A percentile compares a stretch with the other conserved stretches of the same genome.
These are phyloP conservation scores for Drosophila kurseongensis DNA, from an alignment of 1,140 invertebrate genomes.

Conservation along the genomic window DNA sequence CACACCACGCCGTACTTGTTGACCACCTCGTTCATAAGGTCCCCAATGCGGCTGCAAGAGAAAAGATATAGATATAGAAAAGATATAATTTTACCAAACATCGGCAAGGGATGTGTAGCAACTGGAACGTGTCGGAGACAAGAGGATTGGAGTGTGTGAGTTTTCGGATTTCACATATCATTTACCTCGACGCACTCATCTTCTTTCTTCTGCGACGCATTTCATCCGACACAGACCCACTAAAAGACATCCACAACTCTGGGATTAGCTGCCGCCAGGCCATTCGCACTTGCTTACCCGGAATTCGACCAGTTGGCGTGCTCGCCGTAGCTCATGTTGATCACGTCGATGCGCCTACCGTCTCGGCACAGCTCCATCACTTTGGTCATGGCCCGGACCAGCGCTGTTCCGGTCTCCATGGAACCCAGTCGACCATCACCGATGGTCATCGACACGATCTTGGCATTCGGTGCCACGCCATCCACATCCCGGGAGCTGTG, in stretches of 20 bases:
- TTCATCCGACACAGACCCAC: slow-evolving; percentile 23
- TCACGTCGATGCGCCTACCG: slow-evolving; percentile 91
- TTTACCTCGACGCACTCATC: slow-evolving; percentile 43
- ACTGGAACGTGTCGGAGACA: slow-evolving; percentile 38
- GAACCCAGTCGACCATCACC: slow-evolving; percentile 94
- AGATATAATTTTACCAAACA: background rate
- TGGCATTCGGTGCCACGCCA: slow-evolving; percentile 98
- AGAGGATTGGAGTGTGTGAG: slow-evolving; percentile 42
- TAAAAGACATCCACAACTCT: slow-evolving; percentile 30
- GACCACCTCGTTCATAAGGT: slow-evolving; percentile 95
- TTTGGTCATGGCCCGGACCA: slow-evolving; percentile 95
- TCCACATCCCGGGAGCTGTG: slow-evolving; percentile 96
- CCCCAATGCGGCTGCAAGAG: slow-evolving; percentile 90
- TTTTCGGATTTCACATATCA: slow-evolving; percentile 15
- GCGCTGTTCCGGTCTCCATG: slow-evolving; percentile 98
- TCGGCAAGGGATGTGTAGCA: slow-evolving; percentile 7
- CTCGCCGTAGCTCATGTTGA: slow-evolving; percentile 99
- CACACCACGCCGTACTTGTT: slow-evolving; percentile 96
- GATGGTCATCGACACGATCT: slow-evolving; percentile 96
- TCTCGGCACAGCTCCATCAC: slow-evolving; percentile 89
- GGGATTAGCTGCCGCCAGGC: slow-evolving; percentile 7
- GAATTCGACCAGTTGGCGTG: slow-evolving; percentile 94
- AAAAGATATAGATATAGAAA: slow-evolving; percentile 2
- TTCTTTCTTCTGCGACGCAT: slow-evolving; percentile 43
- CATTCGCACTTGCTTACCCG: slow-evolving; percentile 87